Conservation (phyloP, 2,888 invertebrate genomes). For the Papilio gigon region DNA sequence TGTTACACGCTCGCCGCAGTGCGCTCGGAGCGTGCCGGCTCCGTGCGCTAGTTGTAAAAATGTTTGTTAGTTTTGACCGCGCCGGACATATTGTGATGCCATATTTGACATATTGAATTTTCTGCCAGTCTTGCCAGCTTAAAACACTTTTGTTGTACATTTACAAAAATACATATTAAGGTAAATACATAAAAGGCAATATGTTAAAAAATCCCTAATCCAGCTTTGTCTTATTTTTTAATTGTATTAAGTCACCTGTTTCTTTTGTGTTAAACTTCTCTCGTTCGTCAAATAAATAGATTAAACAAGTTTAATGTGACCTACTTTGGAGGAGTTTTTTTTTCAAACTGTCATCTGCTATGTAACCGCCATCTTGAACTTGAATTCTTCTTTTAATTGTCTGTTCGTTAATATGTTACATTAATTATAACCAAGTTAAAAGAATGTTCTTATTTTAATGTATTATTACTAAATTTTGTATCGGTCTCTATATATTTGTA, state of each 20-base stretch:
- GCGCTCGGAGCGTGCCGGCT: neutral
- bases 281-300: slow-evolving; percentile 31
- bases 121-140: slow-evolving; percentile 30
- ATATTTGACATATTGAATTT: neutral
- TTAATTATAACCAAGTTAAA: neutral
- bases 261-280: slow-evolving; percentile 13
- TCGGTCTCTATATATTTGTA: too few relatives aligned
- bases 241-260: too few relatives aligned
- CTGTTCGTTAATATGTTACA: neutral
- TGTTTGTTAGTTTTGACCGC: slow-evolving; percentile 6
- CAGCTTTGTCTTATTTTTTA: neutral
- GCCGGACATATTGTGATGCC: slow-evolving; percentile 12
- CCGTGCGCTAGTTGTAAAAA: slow-evolving; percentile 15
- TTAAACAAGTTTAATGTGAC: slow-evolving; percentile 37
- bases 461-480: too few relatives aligned
- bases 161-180: neutral
- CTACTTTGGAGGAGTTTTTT: slow-evolving; percentile 27
- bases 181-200: too few relatives aligned
- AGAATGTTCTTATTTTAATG: too few relatives aligned
- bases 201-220: too few relatives aligned
- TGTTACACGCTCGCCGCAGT: neutral
- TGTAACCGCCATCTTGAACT: slow-evolving; percentile 13
- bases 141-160: neutral
- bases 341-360: neutral
- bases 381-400: neutral